These are phyloP conservation scores for Centropus bengalensis DNA, from an alignment of 2,113 vertebrate genomes.

Conservation along the genomic window DNA sequence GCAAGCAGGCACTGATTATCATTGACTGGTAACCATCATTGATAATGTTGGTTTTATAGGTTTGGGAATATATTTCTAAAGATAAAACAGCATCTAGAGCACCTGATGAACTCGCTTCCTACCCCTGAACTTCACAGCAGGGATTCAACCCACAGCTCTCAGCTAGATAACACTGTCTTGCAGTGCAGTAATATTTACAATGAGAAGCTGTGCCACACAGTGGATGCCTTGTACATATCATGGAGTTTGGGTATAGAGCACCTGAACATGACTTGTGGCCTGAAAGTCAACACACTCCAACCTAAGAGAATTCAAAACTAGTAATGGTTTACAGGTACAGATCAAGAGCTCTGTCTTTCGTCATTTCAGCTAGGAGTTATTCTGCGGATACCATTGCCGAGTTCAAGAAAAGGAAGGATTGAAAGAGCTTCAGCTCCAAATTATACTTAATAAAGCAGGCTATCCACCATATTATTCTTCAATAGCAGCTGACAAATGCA, in stretches of 20 bases:
- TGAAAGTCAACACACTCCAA: neutral
- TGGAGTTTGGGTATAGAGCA: neutral
- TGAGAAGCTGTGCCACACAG: neutral
- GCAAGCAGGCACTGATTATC: neutral
- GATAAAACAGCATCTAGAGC: neutral
- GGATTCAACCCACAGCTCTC: neutral
- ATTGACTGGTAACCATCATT: neutral
- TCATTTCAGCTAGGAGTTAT: neutral
- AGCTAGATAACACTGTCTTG: neutral
- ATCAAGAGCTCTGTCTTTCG: neutral
- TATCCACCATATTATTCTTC: neutral
- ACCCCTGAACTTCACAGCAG: neutral
- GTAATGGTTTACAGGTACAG: neutral
- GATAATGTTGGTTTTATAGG: neutral
- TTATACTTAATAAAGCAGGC: neutral
- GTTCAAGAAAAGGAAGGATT: neutral
- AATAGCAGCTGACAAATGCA: neutral
- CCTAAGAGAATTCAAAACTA: neutral
- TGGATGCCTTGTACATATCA: neutral
- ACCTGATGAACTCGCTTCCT: neutral
- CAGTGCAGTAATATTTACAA: neutral
- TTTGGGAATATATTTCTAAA: neutral
- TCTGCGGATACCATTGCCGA: neutral
- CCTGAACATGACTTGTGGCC: neutral
- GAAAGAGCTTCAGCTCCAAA: neutral